Base-by-base conservation (phyloP, 1,140 invertebrate species). In the Patella vulgata region DNA sequence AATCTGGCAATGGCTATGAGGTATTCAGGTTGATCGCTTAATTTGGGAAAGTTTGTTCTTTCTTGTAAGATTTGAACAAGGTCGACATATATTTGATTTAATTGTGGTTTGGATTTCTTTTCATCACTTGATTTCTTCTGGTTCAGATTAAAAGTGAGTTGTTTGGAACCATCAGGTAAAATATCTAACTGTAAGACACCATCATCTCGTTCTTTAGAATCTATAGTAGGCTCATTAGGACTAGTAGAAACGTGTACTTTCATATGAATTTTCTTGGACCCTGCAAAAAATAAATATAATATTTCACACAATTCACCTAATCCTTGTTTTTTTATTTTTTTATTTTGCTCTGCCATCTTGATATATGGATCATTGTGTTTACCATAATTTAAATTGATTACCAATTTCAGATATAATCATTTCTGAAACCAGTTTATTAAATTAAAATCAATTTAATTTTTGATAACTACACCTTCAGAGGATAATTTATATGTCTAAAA, bases 51-150 rank as follows among this genome's bases (percentile, higher is more conserved):
- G 63, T 81, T 81, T 28, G 79, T 79, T 31, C 64, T 70, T 31
- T 72, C 62, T 42, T 72, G 56, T 21, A 81, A 39, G 40, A 72
- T 63, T 21, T 68, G 46, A 4, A 75, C 67, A 6, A 79, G 46
- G 31, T 78, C 64, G 27, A 73, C 59, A 61, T 78, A 81, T n/a
- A 81, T 65, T 46, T 79, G 66, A 66, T 76, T 74, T 5, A 79
- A 42, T 31, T 71, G 57, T 46, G 75, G 75, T 47, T 71, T 68
- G 30, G 25, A 62, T 9, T 59, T 40, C 23, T 59, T 12, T 19
- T 47, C 23, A n/a, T 50, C 31, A n/a, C n/a, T n/a, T n/a, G n/a
- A n/a, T 47, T 48, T 39, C 11, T 71, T 27, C 28, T 73, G 58
- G 55, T 70, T 55, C 60, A 78, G 62, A 11, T 60, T 65, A 54